Evolutionary conservation across 1,140 invertebrate species (phyloP), one percentile per base, ranked within the genome.

Genomic region (Lucilia cuprina): DNA sequence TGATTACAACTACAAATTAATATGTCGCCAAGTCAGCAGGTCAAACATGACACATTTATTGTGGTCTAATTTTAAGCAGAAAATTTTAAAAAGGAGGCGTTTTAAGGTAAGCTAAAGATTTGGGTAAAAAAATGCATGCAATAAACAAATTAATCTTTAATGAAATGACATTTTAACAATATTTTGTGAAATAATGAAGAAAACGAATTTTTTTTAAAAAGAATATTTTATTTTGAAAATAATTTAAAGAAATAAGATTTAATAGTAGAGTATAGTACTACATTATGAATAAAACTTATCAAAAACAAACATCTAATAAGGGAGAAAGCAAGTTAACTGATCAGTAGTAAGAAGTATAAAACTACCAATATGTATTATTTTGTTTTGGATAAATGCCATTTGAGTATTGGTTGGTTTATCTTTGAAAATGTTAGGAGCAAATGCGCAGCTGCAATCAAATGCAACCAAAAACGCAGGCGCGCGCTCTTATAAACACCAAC

Each of bases 111-210:
- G 19, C 21, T 25, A 19, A 17, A 60, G 55, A n/a, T 70, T 9
- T 12, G 21, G 1, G 50, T 9, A 70, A 21, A 19, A 70, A 13
- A 65, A 7, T 3, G 17, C 60, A 70, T 70, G 60, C 60, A 70
- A 70, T 70, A 70, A 70, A 70, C 60, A 70, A 70, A 70, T 70
- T 70, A 70, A 70, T 70, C 60, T 70, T 70, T 17, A 70, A 70
- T 70, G 17, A 70, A 70, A 70, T 19, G 60, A 70, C 60, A 70
- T 70, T 21, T 19, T 70, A 70, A 70, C 60, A 19, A 70, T 70
- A 70, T 70, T 70, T 70, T 5, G 13, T 60, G 5, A 70, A 70
- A 21, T 5, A 21, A 19, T 21, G 13, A 70, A 70, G 25, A 70
- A 70, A 25, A 17, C 25, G 19, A 70, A 25, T 25, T 21, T 21